Conservation (phyloP, 2,797 vertebrate species). For the Pagetopsis macropterus region DNA sequence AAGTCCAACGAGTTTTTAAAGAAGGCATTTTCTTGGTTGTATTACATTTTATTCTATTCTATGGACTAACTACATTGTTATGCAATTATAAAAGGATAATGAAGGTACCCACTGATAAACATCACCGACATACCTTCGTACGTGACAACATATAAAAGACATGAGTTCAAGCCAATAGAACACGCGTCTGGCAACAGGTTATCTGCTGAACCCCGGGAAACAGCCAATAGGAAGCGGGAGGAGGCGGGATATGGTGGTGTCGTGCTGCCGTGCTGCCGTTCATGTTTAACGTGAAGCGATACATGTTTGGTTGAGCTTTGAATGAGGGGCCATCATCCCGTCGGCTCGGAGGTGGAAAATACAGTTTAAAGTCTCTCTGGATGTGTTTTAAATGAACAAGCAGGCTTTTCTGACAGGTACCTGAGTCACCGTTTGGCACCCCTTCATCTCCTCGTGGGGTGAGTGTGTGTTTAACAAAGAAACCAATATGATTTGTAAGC, state of each 20-base stretch:
- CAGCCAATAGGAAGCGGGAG: constrained; percentile 55
- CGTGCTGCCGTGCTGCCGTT: not conserved
- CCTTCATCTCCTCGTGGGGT: constrained; percentile 38
- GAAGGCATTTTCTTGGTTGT: not conserved
- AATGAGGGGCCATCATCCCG: constrained; percentile 78
- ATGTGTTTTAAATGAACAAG: constrained; percentile 47
- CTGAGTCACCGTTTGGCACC: constrained; percentile 16
- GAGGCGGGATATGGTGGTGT: constrained; percentile 40
- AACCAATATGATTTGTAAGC: constrained; percentile 22
- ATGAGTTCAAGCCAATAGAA: constrained; percentile 41
- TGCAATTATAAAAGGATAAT: constrained; percentile 52
- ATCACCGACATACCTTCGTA: constrained; percentile 42
- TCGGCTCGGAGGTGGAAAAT: constrained; percentile 66
- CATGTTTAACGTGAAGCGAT: constrained; percentile 54
- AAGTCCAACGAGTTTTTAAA: not conserved
- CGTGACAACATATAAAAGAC: constrained; percentile 35
- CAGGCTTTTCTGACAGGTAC: constrained; percentile 37
- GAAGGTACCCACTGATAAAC: constrained; percentile 51
- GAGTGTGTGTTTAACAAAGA: constrained; percentile 40
- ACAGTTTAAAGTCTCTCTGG: constrained; percentile 62
- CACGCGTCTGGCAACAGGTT: constrained; percentile 39
- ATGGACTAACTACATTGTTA: not conserved
- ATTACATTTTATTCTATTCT: not conserved
- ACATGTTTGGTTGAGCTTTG: constrained; percentile 78
- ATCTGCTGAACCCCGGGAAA: not conserved